A percentile compares a stretch with the other conserved stretches of the same genome.
Conservation (phyloP, 2,113 vertebrate genomes). For the Rhizomys pruinosus region DNA sequence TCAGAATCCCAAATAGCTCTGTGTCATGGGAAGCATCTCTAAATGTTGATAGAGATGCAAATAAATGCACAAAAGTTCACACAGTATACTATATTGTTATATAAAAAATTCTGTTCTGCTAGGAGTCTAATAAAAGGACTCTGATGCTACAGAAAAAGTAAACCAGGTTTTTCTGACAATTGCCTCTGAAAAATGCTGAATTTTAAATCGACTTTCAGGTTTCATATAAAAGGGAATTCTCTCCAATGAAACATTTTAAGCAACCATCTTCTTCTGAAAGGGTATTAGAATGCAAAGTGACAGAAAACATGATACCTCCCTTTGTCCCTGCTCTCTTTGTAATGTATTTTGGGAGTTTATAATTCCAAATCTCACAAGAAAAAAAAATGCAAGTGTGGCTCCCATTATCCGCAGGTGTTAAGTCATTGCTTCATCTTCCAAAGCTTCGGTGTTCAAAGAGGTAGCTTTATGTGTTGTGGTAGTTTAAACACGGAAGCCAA, state of each 20-base stretch:
- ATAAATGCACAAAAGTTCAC: not conserved
- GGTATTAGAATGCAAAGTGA: slow-evolving; percentile 64
- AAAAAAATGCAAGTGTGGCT: slow-evolving; percentile 1
- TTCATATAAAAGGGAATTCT: slow-evolving; percentile 57
- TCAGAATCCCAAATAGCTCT: not conserved
- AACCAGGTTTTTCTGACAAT: not conserved
- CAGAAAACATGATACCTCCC: slow-evolving; percentile 20
- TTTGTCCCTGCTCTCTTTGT: slow-evolving; percentile 42
- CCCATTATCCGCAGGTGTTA: slow-evolving; percentile 52
- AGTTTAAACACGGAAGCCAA: slow-evolving; percentile 59
- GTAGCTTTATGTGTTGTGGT: slow-evolving; percentile 57
- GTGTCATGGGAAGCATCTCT: not conserved
- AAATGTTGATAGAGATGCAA: not conserved
- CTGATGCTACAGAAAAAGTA: not conserved
- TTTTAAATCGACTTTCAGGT: slow-evolving; percentile 66
- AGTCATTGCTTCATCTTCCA: slow-evolving; percentile 66
- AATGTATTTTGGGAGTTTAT: slow-evolving; percentile 63
- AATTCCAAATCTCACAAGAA: slow-evolving; percentile 67
- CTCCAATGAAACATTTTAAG: slow-evolving; percentile 61
- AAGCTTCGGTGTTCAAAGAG: slow-evolving; percentile 70
- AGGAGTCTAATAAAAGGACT: slow-evolving; percentile 25
- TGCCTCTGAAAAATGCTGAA: slow-evolving; percentile 53
- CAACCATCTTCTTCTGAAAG: slow-evolving; percentile 60
- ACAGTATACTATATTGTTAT: not conserved
- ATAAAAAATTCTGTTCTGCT: not conserved